Evolutionary conservation across 2,888 invertebrate genomes (phyloP).

Genomic region (Blomia tropicalis): DNA sequence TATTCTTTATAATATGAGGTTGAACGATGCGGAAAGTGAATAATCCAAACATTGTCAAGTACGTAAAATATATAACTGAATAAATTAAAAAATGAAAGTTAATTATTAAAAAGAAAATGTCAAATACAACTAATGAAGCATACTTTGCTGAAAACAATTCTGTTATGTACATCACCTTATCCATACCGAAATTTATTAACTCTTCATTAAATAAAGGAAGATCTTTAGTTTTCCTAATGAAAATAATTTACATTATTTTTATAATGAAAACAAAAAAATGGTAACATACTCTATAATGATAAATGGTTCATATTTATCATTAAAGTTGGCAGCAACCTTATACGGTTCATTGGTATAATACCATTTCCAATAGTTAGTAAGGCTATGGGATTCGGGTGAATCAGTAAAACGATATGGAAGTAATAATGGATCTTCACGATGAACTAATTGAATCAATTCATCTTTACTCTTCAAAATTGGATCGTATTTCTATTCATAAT

Average conservation of each 20-base stretch:
- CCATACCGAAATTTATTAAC: slow-evolving; percentile 31
- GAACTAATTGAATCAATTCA: slow-evolving; percentile 30
- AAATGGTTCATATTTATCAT: slow-evolving; percentile 32
- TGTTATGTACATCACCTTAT: slow-evolving; percentile 31
- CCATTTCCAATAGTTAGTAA: slow-evolving; percentile 32
- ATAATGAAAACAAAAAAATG: slow-evolving; percentile 17
- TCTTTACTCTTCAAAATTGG: slow-evolving; percentile 30
- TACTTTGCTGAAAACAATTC: slow-evolving; percentile 30
- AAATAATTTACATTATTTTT: background rate
- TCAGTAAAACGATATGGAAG: slow-evolving; percentile 30
- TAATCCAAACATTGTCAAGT: slow-evolving; percentile 30
- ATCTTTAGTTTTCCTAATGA: slow-evolving; percentile 27
- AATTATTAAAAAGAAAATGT: background rate
- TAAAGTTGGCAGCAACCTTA: slow-evolving; percentile 24
- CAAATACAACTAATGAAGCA: slow-evolving; percentile 6
- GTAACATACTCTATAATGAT: slow-evolving; percentile 29
- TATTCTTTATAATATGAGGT: slow-evolving; percentile 28
- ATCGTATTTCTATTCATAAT: slow-evolving; percentile 27
- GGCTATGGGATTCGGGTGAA: slow-evolving; percentile 30
- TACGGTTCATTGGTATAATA: slow-evolving; percentile 29
- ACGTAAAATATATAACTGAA: slow-evolving; percentile 29
- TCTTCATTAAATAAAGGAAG: slow-evolving; percentile 29
- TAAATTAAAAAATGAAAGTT: slow-evolving; percentile 9
- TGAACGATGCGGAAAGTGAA: slow-evolving; percentile 30
- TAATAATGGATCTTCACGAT: slow-evolving; percentile 30